These are phyloP conservation scores for Sarcophaga variegata DNA, from an alignment of 2,888 invertebrate species.

Conservation along the genomic window DNA sequence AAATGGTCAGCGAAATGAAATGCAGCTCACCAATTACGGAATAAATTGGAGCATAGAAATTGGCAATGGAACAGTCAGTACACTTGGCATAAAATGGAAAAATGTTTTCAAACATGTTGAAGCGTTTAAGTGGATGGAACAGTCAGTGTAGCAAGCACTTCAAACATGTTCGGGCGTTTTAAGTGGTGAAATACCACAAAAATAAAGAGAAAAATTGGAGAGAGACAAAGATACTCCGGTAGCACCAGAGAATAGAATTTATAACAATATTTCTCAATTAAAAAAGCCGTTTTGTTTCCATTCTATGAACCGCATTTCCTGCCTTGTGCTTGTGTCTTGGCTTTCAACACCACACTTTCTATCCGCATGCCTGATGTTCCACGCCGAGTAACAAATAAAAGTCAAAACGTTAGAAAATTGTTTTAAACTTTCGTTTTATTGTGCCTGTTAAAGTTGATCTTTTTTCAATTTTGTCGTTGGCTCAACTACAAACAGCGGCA, in stretches of 20 bases:
- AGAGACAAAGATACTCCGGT: not conserved
- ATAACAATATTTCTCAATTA: conserved; percentile 23
- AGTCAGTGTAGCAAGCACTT: rapidly evolving
- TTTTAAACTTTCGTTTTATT: conserved; percentile 44
- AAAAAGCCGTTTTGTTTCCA: too few species aligned
- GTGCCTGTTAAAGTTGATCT: not conserved
- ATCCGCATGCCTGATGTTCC: not conserved
- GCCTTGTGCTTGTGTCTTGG: too few species aligned
- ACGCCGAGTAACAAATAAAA: not conserved
- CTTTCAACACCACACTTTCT: conserved; percentile 12
- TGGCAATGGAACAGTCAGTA: not conserved
- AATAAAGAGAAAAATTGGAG: too few species aligned
- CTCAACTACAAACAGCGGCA: not conserved
- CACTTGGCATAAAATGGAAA: not conserved
- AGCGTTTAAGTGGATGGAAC: not conserved
- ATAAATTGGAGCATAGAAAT: not conserved
- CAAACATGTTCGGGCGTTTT: not conserved
- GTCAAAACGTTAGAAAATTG: conserved; percentile 17
- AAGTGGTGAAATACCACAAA: conserved; percentile 16
- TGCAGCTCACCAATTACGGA: not conserved
- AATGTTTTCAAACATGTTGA: conserved; percentile 34
- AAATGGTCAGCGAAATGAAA: not conserved
- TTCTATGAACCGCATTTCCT: not conserved
- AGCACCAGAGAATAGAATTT: not conserved
- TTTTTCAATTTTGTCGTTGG: too few species aligned